Evolutionary conservation across 2,113 vertebrate genomes (phyloP).

Genomic region (Dipodomys stephensi): DNA sequence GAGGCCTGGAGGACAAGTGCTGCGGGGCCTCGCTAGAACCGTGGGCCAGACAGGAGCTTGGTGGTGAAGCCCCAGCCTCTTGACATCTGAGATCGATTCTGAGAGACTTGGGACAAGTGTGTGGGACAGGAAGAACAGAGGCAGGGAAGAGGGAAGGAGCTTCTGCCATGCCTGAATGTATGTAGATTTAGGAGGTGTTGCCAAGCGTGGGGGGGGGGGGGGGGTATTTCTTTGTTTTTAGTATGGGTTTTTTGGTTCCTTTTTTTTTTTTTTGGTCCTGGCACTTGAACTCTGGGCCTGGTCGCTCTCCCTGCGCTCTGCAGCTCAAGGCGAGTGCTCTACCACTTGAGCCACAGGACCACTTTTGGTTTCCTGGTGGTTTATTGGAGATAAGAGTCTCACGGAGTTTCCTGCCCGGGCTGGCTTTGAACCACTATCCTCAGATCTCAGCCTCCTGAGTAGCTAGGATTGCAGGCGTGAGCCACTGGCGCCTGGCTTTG

Average conservation of each 20-base stretch:
- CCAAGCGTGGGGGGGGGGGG: not conserved
- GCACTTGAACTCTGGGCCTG: no score
- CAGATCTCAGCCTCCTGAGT: no score
- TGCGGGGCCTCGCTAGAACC: not conserved
- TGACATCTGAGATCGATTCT: not conserved
- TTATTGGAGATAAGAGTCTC: no score
- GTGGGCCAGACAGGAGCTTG: not conserved
- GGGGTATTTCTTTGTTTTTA: not conserved
- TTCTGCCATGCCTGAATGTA: not conserved
- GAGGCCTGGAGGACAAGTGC: no score
- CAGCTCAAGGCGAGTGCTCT: no score
- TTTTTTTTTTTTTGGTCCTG: no score
- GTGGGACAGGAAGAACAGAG: not conserved
- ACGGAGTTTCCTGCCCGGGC: no score
- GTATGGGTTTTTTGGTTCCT: not conserved
- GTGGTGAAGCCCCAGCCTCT: not conserved
- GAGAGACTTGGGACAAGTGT: not conserved
- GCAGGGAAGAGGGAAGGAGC: not conserved
- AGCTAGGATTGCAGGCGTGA: no score
- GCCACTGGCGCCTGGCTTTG: not conserved
- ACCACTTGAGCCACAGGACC: no score
- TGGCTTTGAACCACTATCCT: no score
- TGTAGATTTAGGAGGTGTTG: not conserved
- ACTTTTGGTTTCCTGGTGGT: no score
- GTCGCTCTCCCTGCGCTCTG: no score